phyloP scores from a whole-genome alignment of 30 jellyfish, hydroid and myxozoan species.

The Mastigias papua region DNA sequence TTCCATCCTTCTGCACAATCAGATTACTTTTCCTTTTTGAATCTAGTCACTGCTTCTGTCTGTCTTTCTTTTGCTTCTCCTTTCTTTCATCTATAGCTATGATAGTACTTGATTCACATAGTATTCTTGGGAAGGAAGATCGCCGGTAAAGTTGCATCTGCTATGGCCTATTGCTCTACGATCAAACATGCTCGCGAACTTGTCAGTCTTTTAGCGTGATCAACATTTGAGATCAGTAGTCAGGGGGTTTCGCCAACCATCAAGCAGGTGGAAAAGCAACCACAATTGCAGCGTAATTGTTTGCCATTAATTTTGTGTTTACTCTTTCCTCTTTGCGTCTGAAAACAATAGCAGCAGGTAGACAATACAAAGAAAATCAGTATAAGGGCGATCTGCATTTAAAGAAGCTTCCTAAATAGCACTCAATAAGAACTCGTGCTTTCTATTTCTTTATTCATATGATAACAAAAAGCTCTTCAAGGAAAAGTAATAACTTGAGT shows the following conservation, averaged over 20 bases:
- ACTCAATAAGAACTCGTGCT: neutral
- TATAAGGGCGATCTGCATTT: slow-evolving; percentile 8
- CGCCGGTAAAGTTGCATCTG: neutral
- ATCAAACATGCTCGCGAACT: slow-evolving; percentile 57
- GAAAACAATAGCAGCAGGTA: slow-evolving; percentile 60
- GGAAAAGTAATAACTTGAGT: neutral
- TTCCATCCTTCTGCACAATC: slow-evolving; percentile 20
- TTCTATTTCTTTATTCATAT: neutral
- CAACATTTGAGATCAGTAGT: slow-evolving; percentile 47
- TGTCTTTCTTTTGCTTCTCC: neutral
- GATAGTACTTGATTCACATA: neutral
- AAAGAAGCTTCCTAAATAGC: neutral
- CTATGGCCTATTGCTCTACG: slow-evolving; percentile 51
- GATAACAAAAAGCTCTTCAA: neutral
- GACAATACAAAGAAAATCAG: slow-evolving; percentile 14
- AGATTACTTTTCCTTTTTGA: neutral
- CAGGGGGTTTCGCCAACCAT: slow-evolving; percentile 56
- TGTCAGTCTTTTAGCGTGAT: slow-evolving; percentile 76
- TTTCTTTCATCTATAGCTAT: neutral
- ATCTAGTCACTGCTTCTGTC: neutral
- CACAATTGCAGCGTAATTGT: slow-evolving; percentile 66
- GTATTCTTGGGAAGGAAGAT: neutral
- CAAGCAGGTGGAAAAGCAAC: slow-evolving; percentile 58
- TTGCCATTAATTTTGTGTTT: slow-evolving; percentile 65
- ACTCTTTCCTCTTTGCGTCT: slow-evolving; percentile 62